Evolutionary conservation across 2,797 vertebrate genomes (phyloP), one percentile per base, ranked within the genome.

Genomic region (Hemitrygon akajei): DNA sequence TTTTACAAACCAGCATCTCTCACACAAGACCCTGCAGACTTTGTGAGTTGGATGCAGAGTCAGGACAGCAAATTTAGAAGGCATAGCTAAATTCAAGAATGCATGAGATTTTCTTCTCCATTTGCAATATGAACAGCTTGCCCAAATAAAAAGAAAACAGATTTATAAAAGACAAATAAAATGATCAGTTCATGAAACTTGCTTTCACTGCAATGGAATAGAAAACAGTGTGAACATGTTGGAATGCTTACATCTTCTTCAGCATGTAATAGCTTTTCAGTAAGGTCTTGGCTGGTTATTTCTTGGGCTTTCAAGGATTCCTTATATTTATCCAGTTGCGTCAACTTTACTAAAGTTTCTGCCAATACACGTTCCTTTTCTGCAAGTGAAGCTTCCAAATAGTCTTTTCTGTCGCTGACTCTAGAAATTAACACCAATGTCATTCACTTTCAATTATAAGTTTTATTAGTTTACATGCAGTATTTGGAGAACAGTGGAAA

Each of bases 281-380:
- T 94, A 27, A 96, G 95, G 0, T 98, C 98, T 95, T 96, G 97
- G 95, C 94, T 96, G 81, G 96, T 95, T 60, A 94, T 91, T 82
- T 98, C 98, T 94, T 96, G 98, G 76, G 97, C 96, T 1, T 96
- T 96, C 95, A 98, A 94, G 34, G 96, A 95, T 34, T 97, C 97
- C 94, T 94, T 95, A 73, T 98, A 95, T 94, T 95, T 95, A 95
- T 94, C 96, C 87, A 98, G 96, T 84, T 97, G 96, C 94, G 98
- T 96, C 0, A 98, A 96, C 92, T 97, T 98, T 95, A 97, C 97
- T 0, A 96, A 96, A 0, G 94, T 95, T 94, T 96, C 96, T 89
- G 96, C 96, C 94, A 99, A 94, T 0, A 96, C 97, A 22, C 97
- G 97, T n/a, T 98, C 98, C 95, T 98, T 98, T 95, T 98, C 98